Percentiles rank a stretch among this genome's conserved stretches.
These are phyloP conservation scores for Auanema sp. DNA, from an alignment of 2,888 invertebrate species.

Conservation along the genomic window DNA sequence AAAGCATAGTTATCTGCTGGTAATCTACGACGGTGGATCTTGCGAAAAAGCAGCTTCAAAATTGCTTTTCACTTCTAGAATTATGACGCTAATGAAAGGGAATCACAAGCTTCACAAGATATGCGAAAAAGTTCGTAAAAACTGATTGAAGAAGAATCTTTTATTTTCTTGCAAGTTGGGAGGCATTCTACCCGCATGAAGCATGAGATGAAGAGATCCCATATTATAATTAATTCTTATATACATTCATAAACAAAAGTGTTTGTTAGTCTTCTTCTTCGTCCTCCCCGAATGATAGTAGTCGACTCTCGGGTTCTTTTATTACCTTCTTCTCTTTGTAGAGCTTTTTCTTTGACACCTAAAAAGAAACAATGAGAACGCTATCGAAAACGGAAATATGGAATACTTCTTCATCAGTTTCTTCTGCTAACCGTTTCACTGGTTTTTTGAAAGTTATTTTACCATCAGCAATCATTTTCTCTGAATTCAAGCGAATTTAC, in stretches of 20 bases:
- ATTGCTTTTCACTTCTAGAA: too few species aligned
- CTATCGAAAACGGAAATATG: conserved; percentile 1
- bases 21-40: too few species aligned
- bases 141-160: too few species aligned
- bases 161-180: too few species aligned
- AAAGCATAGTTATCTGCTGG: too few species aligned
- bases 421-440: conserved; percentile 41
- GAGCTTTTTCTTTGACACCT: conserved; percentile 12
- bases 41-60: too few species aligned
- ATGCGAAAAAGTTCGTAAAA: too few species aligned
- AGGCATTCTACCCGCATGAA: too few species aligned
- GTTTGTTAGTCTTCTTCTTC: conserved; percentile 45
- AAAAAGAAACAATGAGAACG: background rate
- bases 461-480: conserved; percentile 53
- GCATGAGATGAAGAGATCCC: too few species aligned
- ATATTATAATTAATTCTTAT: too few species aligned
- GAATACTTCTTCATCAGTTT: conserved; percentile 5
- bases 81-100: too few species aligned
- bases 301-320: conserved; percentile 20
- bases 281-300: conserved; percentile 51
- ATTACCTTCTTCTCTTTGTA: background rate
- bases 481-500: conserved; percentile 24
- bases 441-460: conserved; percentile 60
- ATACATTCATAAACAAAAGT: background rate
- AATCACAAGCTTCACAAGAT: too few species aligned